Evolutionary conservation across 2,888 invertebrate genomes (phyloP), one percentile per base, ranked within the genome.

Genomic region (Hedychridium roseum): DNA sequence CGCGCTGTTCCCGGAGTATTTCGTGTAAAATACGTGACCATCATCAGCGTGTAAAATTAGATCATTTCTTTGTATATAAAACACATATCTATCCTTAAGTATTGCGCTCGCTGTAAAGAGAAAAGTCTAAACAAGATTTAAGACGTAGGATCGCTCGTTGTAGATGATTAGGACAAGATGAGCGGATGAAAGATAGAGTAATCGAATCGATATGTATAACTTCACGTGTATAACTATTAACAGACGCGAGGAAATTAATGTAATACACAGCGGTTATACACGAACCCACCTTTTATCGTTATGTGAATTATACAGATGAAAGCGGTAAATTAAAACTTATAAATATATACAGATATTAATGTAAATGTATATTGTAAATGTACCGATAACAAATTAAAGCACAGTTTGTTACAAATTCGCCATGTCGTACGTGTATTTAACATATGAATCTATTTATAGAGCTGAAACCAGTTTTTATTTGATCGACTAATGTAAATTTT

Each of bases 321-420:
- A 67, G 61, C 65, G 67, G 66, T 69, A 67, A 64, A 68, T 60
- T 63, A 60, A 68, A 70, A 70, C 64, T 70, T 76, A 68, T 72
- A 68, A 65, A 63, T 67, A 68, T 57, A 67, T 68, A 64, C 68
- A 71, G 64, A 52, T 56, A 65, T 60, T n/a, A 66, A 56, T 70
- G 66, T 61, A 71, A 70, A 72, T 75, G 73, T 76, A 76, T 76
- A 75, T 76, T 76, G 74, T 76, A 77, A 76, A 77, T 77, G 76
- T 78, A 78, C 71, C 70, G 62, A 74, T 70, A 65, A 76, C 70
- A 71, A 66, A 78, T 74, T 77, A 74, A 78, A 78, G 68, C 68
- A 72, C 71, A 68, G 71, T 78, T 78, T 78, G 78, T 78, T 78
- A 78, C 72, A 69, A 73, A 68, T n/a, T n/a, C n/a, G n/a, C n/a